These are phyloP conservation scores for Leucoma salicis DNA, from an alignment of 2,888 invertebrate species.

Conservation along the genomic window DNA sequence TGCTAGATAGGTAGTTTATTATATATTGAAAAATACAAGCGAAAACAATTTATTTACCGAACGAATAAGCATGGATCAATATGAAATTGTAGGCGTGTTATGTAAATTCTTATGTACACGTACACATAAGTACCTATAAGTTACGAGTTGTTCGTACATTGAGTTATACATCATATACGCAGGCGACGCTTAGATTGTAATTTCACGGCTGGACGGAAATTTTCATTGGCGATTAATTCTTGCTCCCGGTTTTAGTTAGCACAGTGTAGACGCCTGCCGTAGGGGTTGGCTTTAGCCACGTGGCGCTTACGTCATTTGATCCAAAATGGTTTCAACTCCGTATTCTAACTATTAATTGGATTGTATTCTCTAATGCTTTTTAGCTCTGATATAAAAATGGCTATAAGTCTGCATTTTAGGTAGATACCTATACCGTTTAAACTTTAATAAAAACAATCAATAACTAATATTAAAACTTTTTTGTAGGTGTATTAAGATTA, in stretches of 20 bases:
- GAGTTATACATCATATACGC: conserved; percentile 53
- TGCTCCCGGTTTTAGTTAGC: conserved; percentile 65
- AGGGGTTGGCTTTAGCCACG: conserved; percentile 37
- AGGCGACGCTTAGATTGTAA: conserved; percentile 73
- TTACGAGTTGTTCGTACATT: conserved; percentile 11
- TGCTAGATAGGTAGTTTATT: too few species aligned
- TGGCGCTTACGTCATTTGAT: conserved; percentile 44
- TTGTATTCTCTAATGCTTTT: too few species aligned
- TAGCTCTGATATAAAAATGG: too few species aligned
- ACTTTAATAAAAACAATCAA: too few species aligned
- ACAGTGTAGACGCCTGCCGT: conserved; percentile 40
- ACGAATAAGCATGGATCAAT: neutral
- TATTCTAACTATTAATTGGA: conserved; percentile 7
- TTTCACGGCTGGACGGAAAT: conserved; percentile 75
- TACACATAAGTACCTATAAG: neutral
- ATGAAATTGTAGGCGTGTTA: neutral
- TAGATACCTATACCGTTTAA: too few species aligned
- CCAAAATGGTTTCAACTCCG: conserved; percentile 25
- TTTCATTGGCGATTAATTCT: conserved; percentile 77
- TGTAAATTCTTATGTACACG: neutral
- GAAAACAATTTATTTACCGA: too few species aligned
- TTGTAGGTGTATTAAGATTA: too few species aligned
- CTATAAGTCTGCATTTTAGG: too few species aligned
- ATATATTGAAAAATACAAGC: too few species aligned
- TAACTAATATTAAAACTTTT: too few species aligned